A percentile compares a stretch with the other conserved stretches of the same genome.
phyloP scores from a whole-genome alignment of 92 coral and sea anemone genomes.

The Porites lobata region DNA sequence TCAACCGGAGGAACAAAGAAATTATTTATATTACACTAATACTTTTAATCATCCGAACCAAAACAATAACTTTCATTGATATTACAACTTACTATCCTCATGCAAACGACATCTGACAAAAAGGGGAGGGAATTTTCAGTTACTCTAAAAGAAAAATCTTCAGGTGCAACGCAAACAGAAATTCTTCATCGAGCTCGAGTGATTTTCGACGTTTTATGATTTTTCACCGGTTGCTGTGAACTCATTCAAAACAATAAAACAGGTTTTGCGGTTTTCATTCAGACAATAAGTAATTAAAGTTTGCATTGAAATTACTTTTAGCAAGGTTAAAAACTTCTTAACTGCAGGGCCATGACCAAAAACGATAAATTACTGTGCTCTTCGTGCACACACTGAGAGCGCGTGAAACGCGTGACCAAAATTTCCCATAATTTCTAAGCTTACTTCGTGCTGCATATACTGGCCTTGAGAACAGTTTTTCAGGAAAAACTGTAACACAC shows the following conservation, averaged over 20 bases:
- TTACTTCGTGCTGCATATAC: not conserved
- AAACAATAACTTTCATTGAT: slow-evolving; percentile 24
- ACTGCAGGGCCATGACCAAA: not conserved
- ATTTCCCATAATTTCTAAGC: slow-evolving; percentile 2
- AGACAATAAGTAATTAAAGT: slow-evolving; percentile 13
- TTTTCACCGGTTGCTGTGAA: not conserved
- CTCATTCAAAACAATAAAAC: not conserved
- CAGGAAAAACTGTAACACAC: not conserved
- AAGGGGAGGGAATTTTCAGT: not conserved
- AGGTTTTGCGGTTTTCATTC: not conserved
- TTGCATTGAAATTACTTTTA: not conserved
- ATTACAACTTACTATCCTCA: not conserved
- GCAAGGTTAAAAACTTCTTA: not conserved
- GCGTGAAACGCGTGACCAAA: not conserved
- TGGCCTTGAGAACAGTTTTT: not conserved
- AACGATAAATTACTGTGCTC: not conserved
- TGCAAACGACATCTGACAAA: not conserved
- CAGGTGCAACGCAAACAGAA: not conserved
- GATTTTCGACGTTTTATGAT: not conserved
- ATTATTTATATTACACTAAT: not conserved
- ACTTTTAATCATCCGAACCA: not conserved
- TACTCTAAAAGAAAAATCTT: not conserved
- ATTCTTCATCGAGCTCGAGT: too few relatives aligned
- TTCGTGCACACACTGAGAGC: too few relatives aligned
- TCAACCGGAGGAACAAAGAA: slow-evolving; percentile 4